Conservation (phyloP, 30 jellyfish, hydroid and myxozoan genomes). For the Hydractinia echinata region DNA sequence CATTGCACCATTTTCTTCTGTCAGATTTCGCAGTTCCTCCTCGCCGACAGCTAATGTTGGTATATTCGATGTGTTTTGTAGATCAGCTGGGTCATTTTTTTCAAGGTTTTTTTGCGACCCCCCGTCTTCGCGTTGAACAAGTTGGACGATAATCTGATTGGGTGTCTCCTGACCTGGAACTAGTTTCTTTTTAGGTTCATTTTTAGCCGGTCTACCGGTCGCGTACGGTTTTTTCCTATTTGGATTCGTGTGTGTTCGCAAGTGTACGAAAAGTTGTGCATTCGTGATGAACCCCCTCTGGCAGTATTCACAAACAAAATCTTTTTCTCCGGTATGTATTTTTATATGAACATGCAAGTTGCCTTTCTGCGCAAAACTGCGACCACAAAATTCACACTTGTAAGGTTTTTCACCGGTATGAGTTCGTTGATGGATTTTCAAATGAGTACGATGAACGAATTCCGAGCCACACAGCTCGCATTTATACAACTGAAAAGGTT, state of each 20-base stretch:
- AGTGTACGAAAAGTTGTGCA: constrained; percentile 32
- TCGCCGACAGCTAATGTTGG: constrained; percentile 16
- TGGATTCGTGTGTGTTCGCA: constrained; percentile 32
- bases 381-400: constrained; percentile 24
- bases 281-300: constrained; percentile 14
- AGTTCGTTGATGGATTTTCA: constrained; percentile 21
- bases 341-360: constrained; percentile 17
- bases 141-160: background rate
- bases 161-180: background rate
- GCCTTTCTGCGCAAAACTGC: constrained; percentile 23
- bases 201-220: constrained; percentile 16
- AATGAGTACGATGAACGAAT: constrained; percentile 33
- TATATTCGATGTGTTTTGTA: background rate
- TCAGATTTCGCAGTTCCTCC: constrained; percentile 2
- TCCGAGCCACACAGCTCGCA: constrained; percentile 28
- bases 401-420: constrained; percentile 44
- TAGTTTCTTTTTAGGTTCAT: background rate
- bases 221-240: constrained; percentile 10
- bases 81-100: background rate
- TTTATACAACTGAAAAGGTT: constrained; percentile 18
- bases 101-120: background rate
- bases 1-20: constrained; percentile 20
- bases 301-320: constrained; percentile 17
- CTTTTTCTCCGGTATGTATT: constrained; percentile 30
- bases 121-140: background rate